Evolutionary conservation across 2,888 invertebrate genomes (phyloP).

Genomic region (Caenorhabditis uteleia): DNA sequence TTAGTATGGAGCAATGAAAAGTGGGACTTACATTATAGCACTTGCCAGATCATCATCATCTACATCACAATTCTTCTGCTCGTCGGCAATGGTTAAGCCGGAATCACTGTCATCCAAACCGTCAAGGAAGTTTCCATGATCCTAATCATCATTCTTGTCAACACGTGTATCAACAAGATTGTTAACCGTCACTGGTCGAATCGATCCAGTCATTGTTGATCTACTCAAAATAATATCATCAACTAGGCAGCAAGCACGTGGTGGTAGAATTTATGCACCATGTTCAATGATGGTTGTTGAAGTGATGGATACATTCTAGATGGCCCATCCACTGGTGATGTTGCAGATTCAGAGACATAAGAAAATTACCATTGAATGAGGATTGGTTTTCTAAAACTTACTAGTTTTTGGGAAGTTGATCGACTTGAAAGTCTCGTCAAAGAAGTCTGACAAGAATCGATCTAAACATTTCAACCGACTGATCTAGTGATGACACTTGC

Average conservation of each 20-base stretch:
- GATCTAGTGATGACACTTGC: constrained; percentile 29
- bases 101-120: constrained; percentile 9
- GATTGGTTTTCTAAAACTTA: too few relatives aligned
- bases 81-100: background rate
- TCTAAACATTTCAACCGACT: constrained; percentile 35
- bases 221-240: constrained; percentile 37
- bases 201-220: constrained; percentile 51
- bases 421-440: constrained; percentile 71
- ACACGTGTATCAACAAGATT: constrained; percentile 41
- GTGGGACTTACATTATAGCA: constrained; percentile 32
- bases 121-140: constrained; percentile 20
- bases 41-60: constrained; percentile 37
- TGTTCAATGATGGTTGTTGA: constrained; percentile 24
- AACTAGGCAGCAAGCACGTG: background rate
- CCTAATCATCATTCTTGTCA: constrained; percentile 17
- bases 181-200: constrained; percentile 39
- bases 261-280: constrained; percentile 8
- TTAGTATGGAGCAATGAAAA: background rate
- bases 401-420: constrained; percentile 34
- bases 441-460: constrained; percentile 75
- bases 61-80: constrained; percentile 39
- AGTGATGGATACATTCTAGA: too few relatives aligned
- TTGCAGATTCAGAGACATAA: constrained; percentile 22
- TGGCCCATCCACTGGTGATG: too few relatives aligned
- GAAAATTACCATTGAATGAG: constrained; percentile 44